These are phyloP conservation scores for Rhopalosiphum nymphaeae DNA, from an alignment of 2,888 invertebrate genomes.

Conservation along the genomic window DNA sequence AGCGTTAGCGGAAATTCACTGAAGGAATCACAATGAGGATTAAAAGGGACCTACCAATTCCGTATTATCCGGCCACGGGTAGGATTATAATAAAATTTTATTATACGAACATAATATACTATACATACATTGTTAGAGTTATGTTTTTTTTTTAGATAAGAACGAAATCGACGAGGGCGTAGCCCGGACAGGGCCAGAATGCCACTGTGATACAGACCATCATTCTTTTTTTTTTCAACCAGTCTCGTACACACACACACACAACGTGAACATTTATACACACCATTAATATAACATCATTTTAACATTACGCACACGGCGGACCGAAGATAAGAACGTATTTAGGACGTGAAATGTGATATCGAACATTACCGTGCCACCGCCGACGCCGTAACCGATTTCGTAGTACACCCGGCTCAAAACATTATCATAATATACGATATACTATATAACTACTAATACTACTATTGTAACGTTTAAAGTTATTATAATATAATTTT, in stretches of 20 bases:
- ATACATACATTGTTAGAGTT: background rate
- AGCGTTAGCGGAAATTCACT: constrained; percentile 34
- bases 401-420: background rate
- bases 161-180: constrained; percentile 49
- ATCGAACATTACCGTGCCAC: constrained; percentile 35
- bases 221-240: constrained; percentile 29
- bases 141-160: constrained; percentile 37
- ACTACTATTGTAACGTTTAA: background rate
- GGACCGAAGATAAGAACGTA: constrained; percentile 30
- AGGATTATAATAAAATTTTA: constrained; percentile 27
- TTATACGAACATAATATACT: constrained; percentile 7
- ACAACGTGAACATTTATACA: background rate
- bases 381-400: background rate
- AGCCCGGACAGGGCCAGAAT: constrained; percentile 1
- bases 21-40: constrained; percentile 46
- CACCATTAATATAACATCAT: constrained; percentile 12
- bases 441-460: background rate
- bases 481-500: constrained; percentile 12
- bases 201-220: constrained; percentile 7
- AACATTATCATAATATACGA: background rate
- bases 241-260: constrained; percentile 26
- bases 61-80: background rate
- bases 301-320: constrained; percentile 23
- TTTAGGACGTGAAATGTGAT: constrained; percentile 4
- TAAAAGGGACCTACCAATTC: constrained; percentile 44